These are phyloP conservation scores for Oophaga sylvatica DNA, from an alignment of 2,797 vertebrate genomes.

Conservation along the genomic window DNA sequence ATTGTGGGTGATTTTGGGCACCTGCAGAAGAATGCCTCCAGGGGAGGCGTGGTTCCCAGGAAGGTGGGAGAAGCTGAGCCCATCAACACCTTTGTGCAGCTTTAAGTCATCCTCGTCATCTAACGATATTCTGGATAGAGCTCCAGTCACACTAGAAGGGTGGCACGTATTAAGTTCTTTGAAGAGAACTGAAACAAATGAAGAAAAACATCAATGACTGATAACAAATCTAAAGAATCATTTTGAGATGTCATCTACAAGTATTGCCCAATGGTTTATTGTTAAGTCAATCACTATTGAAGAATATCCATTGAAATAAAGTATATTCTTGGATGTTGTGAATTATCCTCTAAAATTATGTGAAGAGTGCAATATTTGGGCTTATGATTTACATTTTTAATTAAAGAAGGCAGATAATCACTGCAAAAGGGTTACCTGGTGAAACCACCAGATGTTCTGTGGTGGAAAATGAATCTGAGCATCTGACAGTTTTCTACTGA, in stretches of 20 bases:
- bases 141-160: constrained; percentile 95
- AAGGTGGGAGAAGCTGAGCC: constrained; percentile 89
- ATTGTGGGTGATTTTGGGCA: constrained; percentile 81
- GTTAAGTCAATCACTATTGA: background rate
- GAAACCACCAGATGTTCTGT: background rate
- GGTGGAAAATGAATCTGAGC: background rate
- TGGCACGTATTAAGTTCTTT: constrained; percentile 98
- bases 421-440: background rate
- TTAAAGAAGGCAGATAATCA: background rate
- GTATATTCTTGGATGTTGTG: background rate
- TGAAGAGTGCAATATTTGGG: constrained; percentile 8
- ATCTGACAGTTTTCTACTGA: background rate
- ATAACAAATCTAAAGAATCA: background rate
- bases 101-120: constrained; percentile 96
- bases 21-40: constrained; percentile 86
- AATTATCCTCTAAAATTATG: background rate
- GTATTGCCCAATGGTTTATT: background rate
- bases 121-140: constrained; percentile 94
- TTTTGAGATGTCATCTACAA: background rate
- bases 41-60: constrained; percentile 92
- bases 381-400: background rate
- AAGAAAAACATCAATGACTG: background rate
- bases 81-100: constrained; percentile 85
- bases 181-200: constrained; percentile 85
- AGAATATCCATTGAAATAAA: background rate